A percentile compares a stretch with the other conserved stretches of the same genome.
These are phyloP conservation scores for Ctenopoma kingsleyae DNA, from an alignment of 2,797 vertebrate genomes.

Conservation along the genomic window DNA sequence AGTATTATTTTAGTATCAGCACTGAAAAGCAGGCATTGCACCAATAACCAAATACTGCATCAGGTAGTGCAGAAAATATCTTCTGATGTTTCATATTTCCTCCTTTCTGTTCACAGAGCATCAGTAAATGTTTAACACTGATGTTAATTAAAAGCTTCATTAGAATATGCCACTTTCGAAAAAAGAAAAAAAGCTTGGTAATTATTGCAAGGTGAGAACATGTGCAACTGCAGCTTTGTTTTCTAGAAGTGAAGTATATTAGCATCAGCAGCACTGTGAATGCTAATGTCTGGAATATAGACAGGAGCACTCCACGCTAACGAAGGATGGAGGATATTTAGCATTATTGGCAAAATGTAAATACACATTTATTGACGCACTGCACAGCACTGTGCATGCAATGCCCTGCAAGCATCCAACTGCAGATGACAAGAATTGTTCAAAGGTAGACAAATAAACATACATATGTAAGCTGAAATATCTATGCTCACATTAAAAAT, in stretches of 20 bases:
- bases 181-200: slow-evolving; percentile 25
- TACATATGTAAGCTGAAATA: slow-evolving; percentile 55
- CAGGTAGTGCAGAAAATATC: slow-evolving; percentile 25
- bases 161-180: slow-evolving; percentile 41
- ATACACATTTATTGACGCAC: slow-evolving; percentile 76
- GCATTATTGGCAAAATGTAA: slow-evolving; percentile 85
- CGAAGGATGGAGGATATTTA: slow-evolving; percentile 77
- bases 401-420: slow-evolving; percentile 43
- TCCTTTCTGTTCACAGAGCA: slow-evolving; percentile 16
- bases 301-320: slow-evolving; percentile 61
- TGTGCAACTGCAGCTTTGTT: slow-evolving; percentile 61
- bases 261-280: slow-evolving; percentile 66
- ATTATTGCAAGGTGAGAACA: slow-evolving; percentile 64
- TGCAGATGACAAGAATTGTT: slow-evolving; percentile 44
- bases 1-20: neutral
- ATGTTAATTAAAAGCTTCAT: slow-evolving; percentile 70
- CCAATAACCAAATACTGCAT: neutral
- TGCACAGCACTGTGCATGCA: slow-evolving; percentile 43
- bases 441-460: slow-evolving; percentile 41
- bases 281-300: slow-evolving; percentile 75
- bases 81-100: slow-evolving; percentile 37
- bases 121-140: slow-evolving; percentile 37
- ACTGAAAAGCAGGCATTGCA: neutral
- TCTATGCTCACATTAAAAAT: slow-evolving; percentile 57
- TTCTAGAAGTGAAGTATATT: slow-evolving; percentile 75